Percentiles rank a stretch among this genome's conserved stretches.
phyloP scores from a whole-genome alignment of 2,888 invertebrate genomes.

The Hirudinaria manillensis region DNA sequence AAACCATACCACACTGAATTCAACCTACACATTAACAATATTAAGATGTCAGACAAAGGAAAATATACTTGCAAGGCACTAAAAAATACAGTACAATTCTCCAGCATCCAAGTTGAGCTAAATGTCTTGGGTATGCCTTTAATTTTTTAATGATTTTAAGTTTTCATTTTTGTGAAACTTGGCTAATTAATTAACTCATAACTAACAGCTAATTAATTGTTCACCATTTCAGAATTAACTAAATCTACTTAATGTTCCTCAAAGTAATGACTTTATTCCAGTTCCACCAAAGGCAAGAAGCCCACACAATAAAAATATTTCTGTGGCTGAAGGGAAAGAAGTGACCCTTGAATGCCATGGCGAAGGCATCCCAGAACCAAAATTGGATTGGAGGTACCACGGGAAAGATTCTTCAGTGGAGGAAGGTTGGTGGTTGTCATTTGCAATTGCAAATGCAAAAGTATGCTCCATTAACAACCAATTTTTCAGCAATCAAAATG shows the following conservation, averaged over 20 bases:
- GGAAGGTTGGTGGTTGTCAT: background rate
- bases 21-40: background rate
- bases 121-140: background rate
- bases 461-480: background rate
- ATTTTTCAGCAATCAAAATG: background rate
- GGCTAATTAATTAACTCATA: background rate
- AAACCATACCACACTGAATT: background rate
- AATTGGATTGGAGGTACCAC: background rate
- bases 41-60: slow-evolving; percentile 2
- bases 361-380: background rate
- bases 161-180: background rate
- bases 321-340: background rate
- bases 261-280: background rate
- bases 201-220: too few species aligned
- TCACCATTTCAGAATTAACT: background rate
- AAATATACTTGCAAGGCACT: background rate
- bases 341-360: background rate
- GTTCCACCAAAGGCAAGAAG: background rate
- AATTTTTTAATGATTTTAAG: background rate
- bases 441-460: background rate
- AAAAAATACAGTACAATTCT: background rate
- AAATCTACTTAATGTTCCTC: background rate
- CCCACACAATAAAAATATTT: background rate
- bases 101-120: background rate
- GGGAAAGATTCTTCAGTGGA: background rate